Evolutionary conservation across 2,113 vertebrate genomes (phyloP).

Genomic region (Heteronetta atricapilla): DNA sequence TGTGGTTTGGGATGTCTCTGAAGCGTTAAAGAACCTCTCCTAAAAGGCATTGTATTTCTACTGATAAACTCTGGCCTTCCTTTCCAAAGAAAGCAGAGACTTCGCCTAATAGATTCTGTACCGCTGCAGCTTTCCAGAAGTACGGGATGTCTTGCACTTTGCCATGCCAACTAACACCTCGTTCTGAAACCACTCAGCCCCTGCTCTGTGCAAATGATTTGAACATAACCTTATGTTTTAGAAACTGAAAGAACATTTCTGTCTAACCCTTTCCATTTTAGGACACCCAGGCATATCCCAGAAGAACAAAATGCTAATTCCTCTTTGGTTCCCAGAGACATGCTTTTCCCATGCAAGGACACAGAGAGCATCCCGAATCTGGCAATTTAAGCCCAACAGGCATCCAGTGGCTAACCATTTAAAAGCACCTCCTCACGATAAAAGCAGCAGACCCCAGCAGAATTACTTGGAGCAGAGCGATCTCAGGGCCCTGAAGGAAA

Average conservation of each 20-base stretch:
- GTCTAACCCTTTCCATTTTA: neutral
- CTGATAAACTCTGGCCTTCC: neutral
- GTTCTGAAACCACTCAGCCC: neutral
- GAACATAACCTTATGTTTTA: neutral
- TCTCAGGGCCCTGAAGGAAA: neutral
- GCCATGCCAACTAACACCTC: neutral
- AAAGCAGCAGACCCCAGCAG: neutral
- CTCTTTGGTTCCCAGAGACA: neutral
- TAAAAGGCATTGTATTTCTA: neutral
- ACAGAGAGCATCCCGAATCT: neutral
- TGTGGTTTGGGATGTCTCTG: neutral
- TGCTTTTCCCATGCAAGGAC: neutral
- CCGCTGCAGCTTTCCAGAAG: neutral
- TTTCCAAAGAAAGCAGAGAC: neutral
- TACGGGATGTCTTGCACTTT: neutral
- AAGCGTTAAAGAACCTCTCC: constrained; percentile 2
- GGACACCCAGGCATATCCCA: neutral
- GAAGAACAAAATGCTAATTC: neutral
- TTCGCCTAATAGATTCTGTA: neutral
- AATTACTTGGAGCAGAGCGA: neutral
- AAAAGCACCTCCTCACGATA: neutral
- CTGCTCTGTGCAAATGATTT: neutral
- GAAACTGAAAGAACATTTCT: neutral
- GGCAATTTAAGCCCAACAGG: neutral
- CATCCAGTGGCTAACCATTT: neutral